Percentiles rank a stretch among this genome's conserved stretches.
These are phyloP conservation scores for Actinemys pallida DNA, from an alignment of 2,113 vertebrate species.

Conservation along the genomic window DNA sequence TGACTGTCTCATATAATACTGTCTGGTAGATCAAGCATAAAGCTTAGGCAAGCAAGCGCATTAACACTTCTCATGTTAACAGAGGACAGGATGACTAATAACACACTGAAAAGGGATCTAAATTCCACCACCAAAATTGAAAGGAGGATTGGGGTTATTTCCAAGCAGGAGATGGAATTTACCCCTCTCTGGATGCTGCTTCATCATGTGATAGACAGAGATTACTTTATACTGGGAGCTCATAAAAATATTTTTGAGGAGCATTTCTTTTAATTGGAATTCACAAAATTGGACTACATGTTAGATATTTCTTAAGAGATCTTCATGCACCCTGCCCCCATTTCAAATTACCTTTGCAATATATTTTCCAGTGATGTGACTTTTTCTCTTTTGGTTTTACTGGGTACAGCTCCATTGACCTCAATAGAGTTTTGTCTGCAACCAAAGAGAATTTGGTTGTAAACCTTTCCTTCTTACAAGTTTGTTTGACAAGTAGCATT, in stretches of 20 bases:
- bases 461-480: background rate
- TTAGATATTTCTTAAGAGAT: background rate
- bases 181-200: background rate
- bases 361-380: background rate
- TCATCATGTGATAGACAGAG: background rate
- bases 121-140: background rate
- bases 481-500: background rate
- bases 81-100: background rate
- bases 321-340: background rate
- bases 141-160: background rate
- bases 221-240: background rate
- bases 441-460: background rate
- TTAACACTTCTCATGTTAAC: constrained; percentile 24
- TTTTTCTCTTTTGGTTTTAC: background rate
- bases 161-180: background rate
- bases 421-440: rapidly evolving
- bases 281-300: background rate
- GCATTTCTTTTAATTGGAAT: background rate
- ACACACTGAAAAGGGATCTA: background rate
- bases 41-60: constrained; percentile 43
- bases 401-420: background rate
- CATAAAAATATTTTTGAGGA: background rate
- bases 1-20: constrained; percentile 44
- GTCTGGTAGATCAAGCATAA: constrained; percentile 44
- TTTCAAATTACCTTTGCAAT: background rate